Percentiles rank a stretch among this genome's conserved stretches.
phyloP scores from a whole-genome alignment of 2,113 vertebrate genomes.

The Oreocharis arfaki region DNA sequence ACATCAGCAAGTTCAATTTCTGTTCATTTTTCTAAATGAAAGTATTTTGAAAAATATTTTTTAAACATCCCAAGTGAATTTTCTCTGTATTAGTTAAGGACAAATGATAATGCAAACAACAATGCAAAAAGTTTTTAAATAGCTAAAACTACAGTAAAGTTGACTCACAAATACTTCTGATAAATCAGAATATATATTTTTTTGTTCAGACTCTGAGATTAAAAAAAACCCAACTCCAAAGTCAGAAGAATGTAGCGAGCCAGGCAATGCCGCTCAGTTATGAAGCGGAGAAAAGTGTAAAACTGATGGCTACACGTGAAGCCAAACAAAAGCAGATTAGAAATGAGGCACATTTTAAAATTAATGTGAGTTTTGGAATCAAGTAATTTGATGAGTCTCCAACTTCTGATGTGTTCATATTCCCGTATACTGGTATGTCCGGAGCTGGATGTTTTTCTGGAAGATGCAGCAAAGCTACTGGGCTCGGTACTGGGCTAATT shows the following conservation, averaged over 20 bases:
- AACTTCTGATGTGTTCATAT: neutral
- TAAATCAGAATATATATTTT: neutral
- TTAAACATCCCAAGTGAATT: neutral
- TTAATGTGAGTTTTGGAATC: neutral
- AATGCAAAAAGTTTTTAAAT: neutral
- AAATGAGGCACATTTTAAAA: neutral
- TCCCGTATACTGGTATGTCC: neutral
- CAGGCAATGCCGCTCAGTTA: neutral
- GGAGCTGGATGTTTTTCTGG: conserved; percentile 13
- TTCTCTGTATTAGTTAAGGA: neutral
- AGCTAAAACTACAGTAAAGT: neutral
- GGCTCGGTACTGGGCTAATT: neutral
- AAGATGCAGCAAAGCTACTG: conserved; percentile 1
- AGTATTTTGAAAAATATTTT: neutral
- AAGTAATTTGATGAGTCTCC: neutral
- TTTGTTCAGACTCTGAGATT: neutral
- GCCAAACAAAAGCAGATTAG: neutral
- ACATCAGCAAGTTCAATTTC: neutral
- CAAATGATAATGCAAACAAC: neutral
- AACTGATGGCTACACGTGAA: neutral
- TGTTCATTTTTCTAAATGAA: neutral
- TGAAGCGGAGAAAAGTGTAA: neutral
- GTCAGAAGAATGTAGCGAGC: neutral
- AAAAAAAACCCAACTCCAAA: neutral
- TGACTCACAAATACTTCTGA: neutral